These are phyloP conservation scores for Crocidura indochinensis DNA, from an alignment of 2,797 vertebrate species.

Conservation along the genomic window DNA sequence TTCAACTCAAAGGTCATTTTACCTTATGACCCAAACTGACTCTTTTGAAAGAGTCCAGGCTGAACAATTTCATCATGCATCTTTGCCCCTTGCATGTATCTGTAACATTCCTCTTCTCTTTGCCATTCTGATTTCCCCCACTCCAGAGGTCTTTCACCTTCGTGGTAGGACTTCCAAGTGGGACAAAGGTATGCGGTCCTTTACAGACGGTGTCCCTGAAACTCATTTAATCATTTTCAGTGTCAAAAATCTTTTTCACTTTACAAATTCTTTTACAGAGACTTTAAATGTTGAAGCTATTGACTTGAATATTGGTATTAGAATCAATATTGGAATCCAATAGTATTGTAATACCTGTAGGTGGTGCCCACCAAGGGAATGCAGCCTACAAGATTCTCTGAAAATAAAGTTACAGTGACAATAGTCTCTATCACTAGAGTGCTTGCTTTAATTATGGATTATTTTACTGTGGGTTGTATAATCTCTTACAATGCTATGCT, in stretches of 20 bases:
- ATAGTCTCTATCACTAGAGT: neutral
- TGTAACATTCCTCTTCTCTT: conserved; percentile 65
- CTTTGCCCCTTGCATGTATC: conserved; percentile 50
- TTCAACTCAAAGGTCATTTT: conserved; percentile 78
- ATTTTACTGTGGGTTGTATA: neutral
- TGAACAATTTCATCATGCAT: conserved; percentile 76
- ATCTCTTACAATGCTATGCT: neutral
- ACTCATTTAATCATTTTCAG: neutral
- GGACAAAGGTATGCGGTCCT: conserved; percentile 38
- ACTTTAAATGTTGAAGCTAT: neutral
- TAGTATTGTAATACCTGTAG: no score
- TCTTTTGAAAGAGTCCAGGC: conserved; percentile 75
- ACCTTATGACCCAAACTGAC: conserved; percentile 5
- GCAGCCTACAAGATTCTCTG: neutral
- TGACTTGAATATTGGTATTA: neutral
- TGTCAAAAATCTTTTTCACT: neutral
- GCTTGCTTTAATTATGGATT: neutral
- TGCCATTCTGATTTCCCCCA: conserved; percentile 51
- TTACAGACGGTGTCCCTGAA: conserved; percentile 35
- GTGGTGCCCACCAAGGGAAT: neutral
- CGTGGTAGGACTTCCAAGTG: conserved; percentile 38
- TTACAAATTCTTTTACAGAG: conserved; percentile 48
- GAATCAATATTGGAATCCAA: neutral
- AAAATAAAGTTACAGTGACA: conserved; percentile 2
- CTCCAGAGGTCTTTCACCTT: conserved; percentile 72